These are phyloP conservation scores for Helicoverpa zea DNA, from an alignment of 1,140 invertebrate species.

Conservation along the genomic window DNA sequence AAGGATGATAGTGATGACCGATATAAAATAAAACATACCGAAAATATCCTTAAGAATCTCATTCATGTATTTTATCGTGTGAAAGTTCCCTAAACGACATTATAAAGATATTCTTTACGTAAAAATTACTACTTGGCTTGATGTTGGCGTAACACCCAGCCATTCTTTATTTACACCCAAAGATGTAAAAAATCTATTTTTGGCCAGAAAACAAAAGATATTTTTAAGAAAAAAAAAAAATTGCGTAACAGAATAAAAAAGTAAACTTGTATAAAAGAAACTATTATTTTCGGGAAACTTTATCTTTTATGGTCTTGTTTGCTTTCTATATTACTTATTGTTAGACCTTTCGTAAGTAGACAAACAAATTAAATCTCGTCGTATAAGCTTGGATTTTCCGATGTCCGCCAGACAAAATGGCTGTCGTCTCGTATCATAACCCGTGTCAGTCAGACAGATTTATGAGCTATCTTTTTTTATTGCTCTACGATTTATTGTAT, in stretches of 20 bases:
- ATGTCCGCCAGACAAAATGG: conserved; percentile 31
- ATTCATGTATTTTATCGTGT: too few relatives aligned
- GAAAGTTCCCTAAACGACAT: too few relatives aligned
- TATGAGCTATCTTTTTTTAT: conserved; percentile 38
- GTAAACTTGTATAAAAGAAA: neutral
- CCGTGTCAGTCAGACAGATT: conserved; percentile 37
- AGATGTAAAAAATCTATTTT: neutral
- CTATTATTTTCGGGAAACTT: conserved; percentile 35
- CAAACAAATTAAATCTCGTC: conserved; percentile 41
- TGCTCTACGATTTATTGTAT: neutral
- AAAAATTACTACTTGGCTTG: too few relatives aligned
- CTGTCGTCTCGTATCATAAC: conserved; percentile 22
- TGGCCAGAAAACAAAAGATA: neutral
- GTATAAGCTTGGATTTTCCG: conserved; percentile 7
- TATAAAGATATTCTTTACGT: too few relatives aligned
- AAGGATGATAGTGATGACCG: too few relatives aligned
- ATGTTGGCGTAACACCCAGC: too few relatives aligned
- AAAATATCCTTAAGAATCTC: too few relatives aligned
- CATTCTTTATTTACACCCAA: conserved; percentile 11
- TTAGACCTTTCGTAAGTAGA: conserved; percentile 38
- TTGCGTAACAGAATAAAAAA: conserved; percentile 7
- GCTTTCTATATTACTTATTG: conserved; percentile 14
- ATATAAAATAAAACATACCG: too few relatives aligned
- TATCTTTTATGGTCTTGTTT: conserved; percentile 53
- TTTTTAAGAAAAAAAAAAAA: neutral